These are phyloP conservation scores for Lutraria lutraria DNA, from an alignment of 2,888 invertebrate species.

Conservation along the genomic window DNA sequence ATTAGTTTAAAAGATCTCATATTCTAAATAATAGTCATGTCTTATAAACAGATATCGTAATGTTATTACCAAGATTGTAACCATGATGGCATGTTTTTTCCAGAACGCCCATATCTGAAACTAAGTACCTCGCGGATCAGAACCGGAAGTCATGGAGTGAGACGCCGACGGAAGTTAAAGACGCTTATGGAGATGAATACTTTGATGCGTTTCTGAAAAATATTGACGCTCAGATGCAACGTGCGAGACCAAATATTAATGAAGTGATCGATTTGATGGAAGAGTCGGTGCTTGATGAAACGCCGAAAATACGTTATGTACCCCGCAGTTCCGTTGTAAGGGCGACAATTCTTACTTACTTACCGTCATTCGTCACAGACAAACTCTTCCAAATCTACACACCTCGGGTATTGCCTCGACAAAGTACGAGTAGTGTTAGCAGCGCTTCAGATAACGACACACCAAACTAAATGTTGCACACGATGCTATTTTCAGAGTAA, in stretches of 20 bases:
- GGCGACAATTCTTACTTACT: conserved; percentile 76
- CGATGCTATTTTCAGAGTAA: neutral
- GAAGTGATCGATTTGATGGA: conserved; percentile 83
- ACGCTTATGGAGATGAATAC: conserved; percentile 83
- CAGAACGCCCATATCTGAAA: conserved; percentile 81
- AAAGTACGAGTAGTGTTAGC: conserved; percentile 50
- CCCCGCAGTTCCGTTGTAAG: conserved; percentile 80
- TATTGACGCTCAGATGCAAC: conserved; percentile 78
- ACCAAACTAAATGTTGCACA: conserved; percentile 11
- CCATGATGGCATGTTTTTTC: conserved; percentile 4
- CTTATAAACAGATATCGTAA: no score
- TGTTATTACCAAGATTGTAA: no score
- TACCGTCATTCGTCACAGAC: conserved; percentile 79
- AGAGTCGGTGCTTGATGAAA: conserved; percentile 74
- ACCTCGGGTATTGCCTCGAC: conserved; percentile 54
- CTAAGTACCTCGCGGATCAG: conserved; percentile 75
- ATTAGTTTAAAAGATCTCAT: no score
- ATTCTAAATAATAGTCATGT: no score
- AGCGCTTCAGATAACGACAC: conserved; percentile 52
- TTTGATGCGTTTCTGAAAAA: conserved; percentile 81
- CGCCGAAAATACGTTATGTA: conserved; percentile 80
- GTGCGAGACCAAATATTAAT: conserved; percentile 79
- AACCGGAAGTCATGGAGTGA: conserved; percentile 83
- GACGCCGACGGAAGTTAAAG: conserved; percentile 82
- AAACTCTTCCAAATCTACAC: conserved; percentile 72